A percentile compares a stretch with the other conserved stretches of the same genome.
phyloP scores from a whole-genome alignment of 2,113 vertebrate genomes.

The Setophaga petechia region DNA sequence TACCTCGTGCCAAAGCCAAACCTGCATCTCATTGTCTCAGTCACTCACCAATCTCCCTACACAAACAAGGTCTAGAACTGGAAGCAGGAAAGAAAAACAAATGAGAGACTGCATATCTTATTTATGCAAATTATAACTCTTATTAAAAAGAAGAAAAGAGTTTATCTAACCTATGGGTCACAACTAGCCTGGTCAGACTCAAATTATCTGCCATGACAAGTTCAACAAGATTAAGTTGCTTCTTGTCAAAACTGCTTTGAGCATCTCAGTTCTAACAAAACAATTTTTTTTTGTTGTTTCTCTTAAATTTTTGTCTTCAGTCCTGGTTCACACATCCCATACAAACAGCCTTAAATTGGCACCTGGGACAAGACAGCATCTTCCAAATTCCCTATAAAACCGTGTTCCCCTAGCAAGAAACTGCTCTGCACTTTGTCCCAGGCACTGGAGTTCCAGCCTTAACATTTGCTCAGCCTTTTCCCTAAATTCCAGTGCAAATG shows the following conservation, averaged over 20 bases:
- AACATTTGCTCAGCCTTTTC: background rate
- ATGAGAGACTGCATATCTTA: background rate
- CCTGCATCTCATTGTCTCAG: background rate
- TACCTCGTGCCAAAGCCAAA: background rate
- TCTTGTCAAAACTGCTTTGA: background rate
- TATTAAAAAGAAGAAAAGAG: background rate
- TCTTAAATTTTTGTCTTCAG: background rate
- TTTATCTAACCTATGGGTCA: background rate
- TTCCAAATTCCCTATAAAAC: background rate
- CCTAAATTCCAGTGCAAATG: background rate
- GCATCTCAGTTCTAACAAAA: background rate
- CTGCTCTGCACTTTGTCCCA: background rate
- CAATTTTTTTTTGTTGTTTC: background rate
- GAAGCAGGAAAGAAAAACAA: background rate
- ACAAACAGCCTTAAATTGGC: background rate
- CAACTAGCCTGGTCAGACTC: background rate
- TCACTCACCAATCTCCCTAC: background rate
- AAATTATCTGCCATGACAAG: background rate
- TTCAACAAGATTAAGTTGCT: background rate
- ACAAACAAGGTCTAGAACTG: background rate
- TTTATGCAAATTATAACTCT: background rate
- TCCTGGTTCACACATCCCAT: accelerated
- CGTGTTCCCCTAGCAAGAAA: background rate
- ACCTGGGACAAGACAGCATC: background rate
- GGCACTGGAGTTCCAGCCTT: background rate